Evolutionary conservation across 2,888 invertebrate species (phyloP).

Genomic region (Ornithoptera alexandrae): DNA sequence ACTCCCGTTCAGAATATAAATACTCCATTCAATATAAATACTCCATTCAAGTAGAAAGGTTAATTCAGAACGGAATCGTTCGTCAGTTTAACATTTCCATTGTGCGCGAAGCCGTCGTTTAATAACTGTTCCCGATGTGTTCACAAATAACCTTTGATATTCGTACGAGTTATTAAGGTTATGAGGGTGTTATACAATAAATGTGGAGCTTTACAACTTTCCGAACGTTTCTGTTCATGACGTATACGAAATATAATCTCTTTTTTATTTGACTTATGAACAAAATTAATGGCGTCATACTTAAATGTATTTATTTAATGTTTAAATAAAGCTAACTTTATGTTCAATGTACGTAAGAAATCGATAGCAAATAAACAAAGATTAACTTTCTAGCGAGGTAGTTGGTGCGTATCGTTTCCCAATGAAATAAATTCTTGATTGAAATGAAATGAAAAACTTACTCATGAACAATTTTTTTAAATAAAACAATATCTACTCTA

Average conservation of each 20-base stretch:
- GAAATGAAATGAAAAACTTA: too few relatives aligned
- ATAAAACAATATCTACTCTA: too few relatives aligned
- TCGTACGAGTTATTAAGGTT: slow-evolving; percentile 12
- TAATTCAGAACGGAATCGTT: slow-evolving; percentile 13
- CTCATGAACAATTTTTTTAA: too few relatives aligned
- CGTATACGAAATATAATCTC: slow-evolving; percentile 3
- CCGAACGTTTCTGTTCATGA: slow-evolving; percentile 10
- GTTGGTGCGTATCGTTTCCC: too few relatives aligned
- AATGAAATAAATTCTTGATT: too few relatives aligned
- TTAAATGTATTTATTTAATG: neutral
- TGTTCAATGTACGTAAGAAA: too few relatives aligned
- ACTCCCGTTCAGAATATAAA: slow-evolving; percentile 8
- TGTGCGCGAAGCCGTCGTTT: slow-evolving; percentile 12
- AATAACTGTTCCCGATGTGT: slow-evolving; percentile 17
- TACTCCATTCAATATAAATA: slow-evolving; percentile 13
- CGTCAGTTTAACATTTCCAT: slow-evolving; percentile 14
- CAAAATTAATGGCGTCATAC: neutral
- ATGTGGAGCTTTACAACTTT: neutral
- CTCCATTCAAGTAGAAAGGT: slow-evolving; percentile 1
- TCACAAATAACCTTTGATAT: slow-evolving; percentile 20
- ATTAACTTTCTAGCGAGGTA: too few relatives aligned
- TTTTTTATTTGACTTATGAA: neutral
- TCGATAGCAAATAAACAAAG: too few relatives aligned
- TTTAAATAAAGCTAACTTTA: too few relatives aligned
- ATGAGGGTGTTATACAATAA: slow-evolving; percentile 5